Base-by-base conservation (phyloP, 2,888 invertebrate species). In the Actias luna region DNA sequence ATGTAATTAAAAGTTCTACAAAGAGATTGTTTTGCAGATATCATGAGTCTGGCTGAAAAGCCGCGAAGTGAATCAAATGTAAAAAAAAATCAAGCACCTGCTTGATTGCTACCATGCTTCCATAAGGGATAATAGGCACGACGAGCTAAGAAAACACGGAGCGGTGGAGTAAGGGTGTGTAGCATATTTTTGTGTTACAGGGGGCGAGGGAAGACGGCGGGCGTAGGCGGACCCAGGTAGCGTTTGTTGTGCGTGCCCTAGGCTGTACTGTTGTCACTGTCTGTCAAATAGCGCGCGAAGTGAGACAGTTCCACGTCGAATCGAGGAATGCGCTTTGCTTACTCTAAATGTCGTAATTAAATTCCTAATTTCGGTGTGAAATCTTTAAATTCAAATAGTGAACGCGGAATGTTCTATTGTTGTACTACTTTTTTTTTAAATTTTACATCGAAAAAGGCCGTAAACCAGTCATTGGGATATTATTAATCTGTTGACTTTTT, bases 191-290 rank as follows among this genome's bases (percentile, higher is more conserved):
- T 93, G 88, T 93, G 91, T 93, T 93, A 72, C 93, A 93, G 93
- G 92, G 87, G 90, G 90, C 82, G 91, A 75, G 75, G 79, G 83
- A 79, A 79, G 91, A 78, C 87, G 89, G 84, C 88, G 90, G 85
- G 91, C 85, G 76, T 92, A 92, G 88, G 86, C 87, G 85, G 84
- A 85, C 75, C 66, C 89, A 92, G 92, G 92, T 92, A 92, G 92
- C 91, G 89, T 91, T 85, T 90, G 91, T 90, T 93, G 93, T 93
- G 92, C 93, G 93, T 93, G 92, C 89, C 84, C 87, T 93, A 93
- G 93, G 93, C 88, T 92, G 89, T 88, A 89, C 86, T 93, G 91
- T 92, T 89, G 88, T 91, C 90, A 91, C 88, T 91, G 91, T 91
- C 84, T 87, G 89, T 89, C 84, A 80, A 81, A 85, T 90, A 91